Percentiles rank a stretch among this genome's conserved stretches.
Conservation (phyloP, 2,113 vertebrate genomes). For the Indicator indicator region DNA sequence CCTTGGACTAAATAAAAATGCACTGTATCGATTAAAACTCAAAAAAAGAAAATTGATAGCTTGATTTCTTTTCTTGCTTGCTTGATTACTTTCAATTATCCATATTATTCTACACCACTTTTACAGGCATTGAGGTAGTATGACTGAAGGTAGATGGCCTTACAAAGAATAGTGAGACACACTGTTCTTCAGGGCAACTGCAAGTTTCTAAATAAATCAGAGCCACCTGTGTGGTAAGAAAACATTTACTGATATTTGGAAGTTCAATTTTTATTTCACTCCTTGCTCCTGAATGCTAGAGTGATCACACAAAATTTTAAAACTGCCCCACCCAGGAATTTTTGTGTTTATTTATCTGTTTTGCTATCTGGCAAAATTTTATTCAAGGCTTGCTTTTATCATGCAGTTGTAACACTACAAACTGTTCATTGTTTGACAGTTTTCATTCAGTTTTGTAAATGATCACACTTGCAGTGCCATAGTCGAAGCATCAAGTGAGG, state of each 20-base stretch:
- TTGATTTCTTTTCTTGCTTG: background rate
- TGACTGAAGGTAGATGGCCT: background rate
- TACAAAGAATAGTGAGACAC: background rate
- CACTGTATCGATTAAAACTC: background rate
- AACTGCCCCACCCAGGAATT: background rate
- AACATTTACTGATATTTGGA: background rate
- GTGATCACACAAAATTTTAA: background rate
- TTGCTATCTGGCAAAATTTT: background rate
- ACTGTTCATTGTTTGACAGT: background rate
- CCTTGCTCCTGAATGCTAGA: background rate
- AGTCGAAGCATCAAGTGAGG: background rate
- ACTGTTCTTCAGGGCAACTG: background rate
- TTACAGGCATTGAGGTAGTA: background rate
- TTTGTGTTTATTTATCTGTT: background rate
- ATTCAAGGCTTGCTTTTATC: background rate
- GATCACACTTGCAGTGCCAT: background rate
- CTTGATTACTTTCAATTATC: background rate
- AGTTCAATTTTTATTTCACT: background rate
- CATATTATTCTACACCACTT: background rate
- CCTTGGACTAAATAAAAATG: background rate
- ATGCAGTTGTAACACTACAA: background rate
- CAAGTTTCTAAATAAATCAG: background rate
- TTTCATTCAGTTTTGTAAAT: background rate
- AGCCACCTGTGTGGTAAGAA: background rate
- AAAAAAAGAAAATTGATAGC: background rate